These are phyloP conservation scores for Habroteleia sp. DNA, from an alignment of 2,888 invertebrate genomes.

Conservation along the genomic window DNA sequence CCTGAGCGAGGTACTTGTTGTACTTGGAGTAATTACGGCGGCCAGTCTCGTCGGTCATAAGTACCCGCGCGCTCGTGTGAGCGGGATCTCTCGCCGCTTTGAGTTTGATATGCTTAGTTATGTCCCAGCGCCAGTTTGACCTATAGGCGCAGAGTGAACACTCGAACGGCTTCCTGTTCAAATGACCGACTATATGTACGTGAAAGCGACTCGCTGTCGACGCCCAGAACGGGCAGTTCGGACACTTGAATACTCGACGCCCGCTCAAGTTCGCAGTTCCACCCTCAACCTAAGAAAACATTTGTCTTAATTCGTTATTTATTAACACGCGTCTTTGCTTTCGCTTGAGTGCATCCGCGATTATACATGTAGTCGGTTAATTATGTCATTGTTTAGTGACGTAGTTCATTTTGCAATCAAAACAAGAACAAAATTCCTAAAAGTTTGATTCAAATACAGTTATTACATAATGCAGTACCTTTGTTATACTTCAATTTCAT, in stretches of 20 bases:
- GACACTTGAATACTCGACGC: slow-evolving; percentile 92
- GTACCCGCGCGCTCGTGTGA: slow-evolving; percentile 90
- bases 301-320: neutral
- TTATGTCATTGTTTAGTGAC: too few species aligned
- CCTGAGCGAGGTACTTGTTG: slow-evolving; percentile 91
- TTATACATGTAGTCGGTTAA: slow-evolving; percentile 50
- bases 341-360: slow-evolving; percentile 3
- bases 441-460: too few species aligned
- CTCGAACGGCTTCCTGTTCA: slow-evolving; percentile 96
- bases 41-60: slow-evolving; percentile 96
- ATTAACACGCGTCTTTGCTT: neutral
- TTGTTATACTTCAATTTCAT: too few species aligned
- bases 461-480: too few species aligned
- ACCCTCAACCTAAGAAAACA: slow-evolving; percentile 76
- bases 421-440: too few species aligned
- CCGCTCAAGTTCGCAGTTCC: slow-evolving; percentile 71
- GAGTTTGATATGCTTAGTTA: slow-evolving; percentile 95
- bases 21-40: slow-evolving; percentile 95
- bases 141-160: slow-evolving; percentile 96
- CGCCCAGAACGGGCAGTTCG: slow-evolving; percentile 95
- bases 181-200: slow-evolving; percentile 95
- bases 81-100: slow-evolving; percentile 92
- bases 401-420: too few species aligned
- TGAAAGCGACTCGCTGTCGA: slow-evolving; percentile 96
- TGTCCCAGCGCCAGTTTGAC: slow-evolving; percentile 98